These are phyloP conservation scores for Ormia ochracea DNA, from an alignment of 2,888 invertebrate species.

Conservation along the genomic window DNA sequence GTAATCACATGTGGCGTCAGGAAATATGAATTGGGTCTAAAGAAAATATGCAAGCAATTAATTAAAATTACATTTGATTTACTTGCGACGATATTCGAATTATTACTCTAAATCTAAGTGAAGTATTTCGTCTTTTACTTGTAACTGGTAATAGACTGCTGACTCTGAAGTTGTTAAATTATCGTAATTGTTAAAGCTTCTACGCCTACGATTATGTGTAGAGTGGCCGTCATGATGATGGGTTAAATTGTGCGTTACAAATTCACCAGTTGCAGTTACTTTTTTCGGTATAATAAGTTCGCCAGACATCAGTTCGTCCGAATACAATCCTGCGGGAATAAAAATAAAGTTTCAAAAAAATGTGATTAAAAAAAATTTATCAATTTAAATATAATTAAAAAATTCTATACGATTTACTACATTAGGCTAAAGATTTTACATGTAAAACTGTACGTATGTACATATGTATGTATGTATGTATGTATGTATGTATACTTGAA, in stretches of 20 bases:
- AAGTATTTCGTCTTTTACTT: slow-evolving; percentile 71
- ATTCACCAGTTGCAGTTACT: slow-evolving; percentile 72
- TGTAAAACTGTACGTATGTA: too few relatives aligned
- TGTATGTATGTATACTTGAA: too few relatives aligned
- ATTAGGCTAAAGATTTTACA: too few relatives aligned
- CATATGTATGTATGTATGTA: too few relatives aligned
- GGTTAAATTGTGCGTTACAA: slow-evolving; percentile 72
- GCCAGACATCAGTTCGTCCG: slow-evolving; percentile 72
- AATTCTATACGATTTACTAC: too few relatives aligned
- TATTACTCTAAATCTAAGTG: slow-evolving; percentile 76
- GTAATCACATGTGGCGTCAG: slow-evolving; percentile 84
- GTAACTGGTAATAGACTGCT: slow-evolving; percentile 69
- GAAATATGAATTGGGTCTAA: slow-evolving; percentile 82
- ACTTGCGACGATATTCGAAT: slow-evolving; percentile 10
- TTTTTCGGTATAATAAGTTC: slow-evolving; percentile 74
- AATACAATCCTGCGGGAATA: slow-evolving; percentile 70
- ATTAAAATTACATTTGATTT: slow-evolving; percentile 10
- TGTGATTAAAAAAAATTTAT: too few relatives aligned
- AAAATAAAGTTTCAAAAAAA: background rate
- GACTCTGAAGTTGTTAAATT: background rate
- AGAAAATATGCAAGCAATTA: background rate
- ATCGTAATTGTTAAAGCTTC: slow-evolving; percentile 54
- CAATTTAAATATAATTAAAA: too few relatives aligned
- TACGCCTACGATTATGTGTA: slow-evolving; percentile 67
- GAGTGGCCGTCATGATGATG: slow-evolving; percentile 74